phyloP scores from a whole-genome alignment of 2,888 invertebrate species.

The Rhimphoctona megacephalus region DNA sequence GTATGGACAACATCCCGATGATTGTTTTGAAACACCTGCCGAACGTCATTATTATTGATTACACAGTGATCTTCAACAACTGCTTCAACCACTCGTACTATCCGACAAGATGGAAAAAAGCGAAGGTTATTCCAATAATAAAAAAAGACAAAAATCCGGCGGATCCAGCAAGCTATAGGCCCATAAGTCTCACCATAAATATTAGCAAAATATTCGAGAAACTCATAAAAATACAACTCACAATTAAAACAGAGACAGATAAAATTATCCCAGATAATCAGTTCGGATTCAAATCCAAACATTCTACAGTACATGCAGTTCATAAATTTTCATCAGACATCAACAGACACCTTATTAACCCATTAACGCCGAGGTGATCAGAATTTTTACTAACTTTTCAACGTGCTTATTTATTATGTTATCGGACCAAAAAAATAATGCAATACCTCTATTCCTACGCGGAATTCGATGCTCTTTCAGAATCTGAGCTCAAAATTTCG shows the following conservation, averaged over 20 bases:
- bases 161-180: constrained; percentile 45
- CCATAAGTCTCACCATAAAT: constrained; percentile 61
- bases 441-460: too few relatives aligned
- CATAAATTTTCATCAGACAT: neutral
- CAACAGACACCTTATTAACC: too few relatives aligned
- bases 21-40: constrained; percentile 60
- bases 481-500: too few relatives aligned
- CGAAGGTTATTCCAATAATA: constrained; percentile 48
- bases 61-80: constrained; percentile 53
- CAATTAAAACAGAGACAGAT: neutral
- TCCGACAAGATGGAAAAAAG: constrained; percentile 47
- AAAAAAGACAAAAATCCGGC: constrained; percentile 52
- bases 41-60: neutral
- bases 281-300: constrained; percentile 46
- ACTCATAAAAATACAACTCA: constrained; percentile 32
- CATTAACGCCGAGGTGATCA: too few relatives aligned
- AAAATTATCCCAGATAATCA: constrained; percentile 57
- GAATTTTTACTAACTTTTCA: too few relatives aligned
- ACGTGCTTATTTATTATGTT: too few relatives aligned
- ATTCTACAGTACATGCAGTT: constrained; percentile 18
- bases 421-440: too few relatives aligned
- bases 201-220: constrained; percentile 64
- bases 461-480: too few relatives aligned
- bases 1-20: constrained; percentile 51
- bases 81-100: constrained; percentile 47